phyloP scores from a whole-genome alignment of 2,888 invertebrate species.

The Steinernema scapterisci region DNA sequence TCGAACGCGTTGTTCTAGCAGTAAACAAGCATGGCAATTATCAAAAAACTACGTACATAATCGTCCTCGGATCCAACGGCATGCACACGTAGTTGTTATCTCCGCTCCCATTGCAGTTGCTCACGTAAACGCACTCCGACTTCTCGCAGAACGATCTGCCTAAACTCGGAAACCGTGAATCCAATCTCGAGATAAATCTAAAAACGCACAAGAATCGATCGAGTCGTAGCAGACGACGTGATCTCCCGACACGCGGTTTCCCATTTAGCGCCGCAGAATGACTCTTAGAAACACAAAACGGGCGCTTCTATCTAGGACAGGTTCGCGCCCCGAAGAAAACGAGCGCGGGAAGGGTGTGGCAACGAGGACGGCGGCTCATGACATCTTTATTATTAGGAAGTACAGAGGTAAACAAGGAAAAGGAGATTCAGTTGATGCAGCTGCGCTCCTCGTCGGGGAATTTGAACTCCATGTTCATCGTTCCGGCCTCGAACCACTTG shows the following conservation, averaged over 20 bases:
- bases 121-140: conserved; percentile 58
- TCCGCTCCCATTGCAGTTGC: conserved; percentile 54
- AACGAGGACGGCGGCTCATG: background rate
- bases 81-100: conserved; percentile 51
- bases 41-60: conserved; percentile 38
- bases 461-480: conserved; percentile 32
- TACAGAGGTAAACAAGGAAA: background rate
- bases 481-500: conserved; percentile 15
- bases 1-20: too few relatives aligned
- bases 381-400: conserved; percentile 16
- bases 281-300: background rate
- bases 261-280: conserved; percentile 43
- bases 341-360: conserved; percentile 21
- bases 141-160: conserved; percentile 50
- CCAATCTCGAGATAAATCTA: background rate
- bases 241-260: conserved; percentile 57
- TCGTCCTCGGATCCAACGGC: conserved; percentile 50
- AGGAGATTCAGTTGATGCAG: conserved; percentile 39
- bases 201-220: conserved; percentile 55
- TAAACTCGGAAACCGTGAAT: background rate
- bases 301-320: conserved; percentile 15
- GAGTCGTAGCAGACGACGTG: conserved; percentile 58
- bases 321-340: background rate
- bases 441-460: conserved; percentile 44
- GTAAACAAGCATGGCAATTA: too few relatives aligned